A percentile compares a stretch with the other conserved stretches of the same genome.
phyloP scores from a whole-genome alignment of 2,113 vertebrate genomes.

The Calypte anna region DNA sequence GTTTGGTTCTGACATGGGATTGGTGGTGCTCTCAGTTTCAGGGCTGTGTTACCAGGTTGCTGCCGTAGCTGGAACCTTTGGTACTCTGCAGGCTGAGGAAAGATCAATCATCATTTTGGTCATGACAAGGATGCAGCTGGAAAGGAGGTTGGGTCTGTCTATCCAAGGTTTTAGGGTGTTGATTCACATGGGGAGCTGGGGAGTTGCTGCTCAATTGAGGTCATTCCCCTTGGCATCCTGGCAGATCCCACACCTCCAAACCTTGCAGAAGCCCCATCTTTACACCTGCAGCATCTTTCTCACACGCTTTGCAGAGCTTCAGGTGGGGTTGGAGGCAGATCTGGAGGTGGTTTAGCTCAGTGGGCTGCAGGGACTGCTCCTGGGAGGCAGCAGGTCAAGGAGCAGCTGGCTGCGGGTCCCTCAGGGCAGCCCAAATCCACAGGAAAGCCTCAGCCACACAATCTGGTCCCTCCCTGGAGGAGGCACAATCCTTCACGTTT shows the following conservation, averaged over 20 bases:
- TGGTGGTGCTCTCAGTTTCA: neutral
- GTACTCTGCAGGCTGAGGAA: neutral
- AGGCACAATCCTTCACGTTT: neutral
- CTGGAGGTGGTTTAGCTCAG: neutral
- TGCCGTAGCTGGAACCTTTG: neutral
- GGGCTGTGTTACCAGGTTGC: neutral
- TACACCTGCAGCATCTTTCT: rapidly evolving
- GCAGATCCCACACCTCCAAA: neutral
- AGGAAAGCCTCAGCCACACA: neutral
- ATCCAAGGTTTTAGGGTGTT: neutral
- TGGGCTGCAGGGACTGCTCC: neutral
- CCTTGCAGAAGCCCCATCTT: neutral
- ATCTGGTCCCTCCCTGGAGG: neutral
- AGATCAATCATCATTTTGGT: neutral
- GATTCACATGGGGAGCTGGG: neutral
- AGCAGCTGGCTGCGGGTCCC: neutral
- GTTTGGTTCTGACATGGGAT: neutral
- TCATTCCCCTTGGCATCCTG: neutral
- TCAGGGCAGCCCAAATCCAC: neutral
- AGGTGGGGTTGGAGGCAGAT: neutral
- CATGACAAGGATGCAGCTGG: neutral
- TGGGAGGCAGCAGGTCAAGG: neutral
- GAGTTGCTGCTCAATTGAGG: neutral
- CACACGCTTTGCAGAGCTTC: neutral
- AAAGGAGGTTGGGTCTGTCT: neutral